Evolutionary conservation across 2,113 vertebrate genomes (phyloP).

Genomic region (Megatriorchis doriae): DNA sequence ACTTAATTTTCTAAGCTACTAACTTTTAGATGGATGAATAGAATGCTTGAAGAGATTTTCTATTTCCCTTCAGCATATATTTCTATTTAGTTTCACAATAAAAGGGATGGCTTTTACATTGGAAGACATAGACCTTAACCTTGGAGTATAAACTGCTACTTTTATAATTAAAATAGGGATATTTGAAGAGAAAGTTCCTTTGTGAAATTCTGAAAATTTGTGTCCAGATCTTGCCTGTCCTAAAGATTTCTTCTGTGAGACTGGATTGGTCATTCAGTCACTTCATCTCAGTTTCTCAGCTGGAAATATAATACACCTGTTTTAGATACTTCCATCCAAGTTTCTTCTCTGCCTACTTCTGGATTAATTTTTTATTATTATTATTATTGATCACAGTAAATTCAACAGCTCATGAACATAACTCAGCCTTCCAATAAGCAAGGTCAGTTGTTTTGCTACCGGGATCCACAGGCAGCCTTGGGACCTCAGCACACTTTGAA

Average conservation of each 20-base stretch:
- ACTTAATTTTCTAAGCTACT: not conserved
- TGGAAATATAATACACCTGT: not conserved
- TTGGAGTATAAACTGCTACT: not conserved
- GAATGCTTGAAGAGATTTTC: not conserved
- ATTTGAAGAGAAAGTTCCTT: not conserved
- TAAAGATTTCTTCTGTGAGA: not conserved
- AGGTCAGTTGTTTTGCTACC: not conserved
- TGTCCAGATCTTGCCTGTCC: not conserved
- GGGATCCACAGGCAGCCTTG: not conserved
- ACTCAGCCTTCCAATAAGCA: not conserved
- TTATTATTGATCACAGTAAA: not conserved
- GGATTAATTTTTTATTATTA: not conserved
- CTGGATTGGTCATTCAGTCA: not conserved
- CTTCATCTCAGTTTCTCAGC: not conserved
- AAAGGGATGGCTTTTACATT: not conserved
- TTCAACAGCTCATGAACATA: not conserved
- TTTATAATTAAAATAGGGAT: not conserved
- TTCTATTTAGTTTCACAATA: not conserved
- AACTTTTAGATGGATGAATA: not conserved
- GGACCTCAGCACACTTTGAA: not conserved
- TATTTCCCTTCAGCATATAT: not conserved
- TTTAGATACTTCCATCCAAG: not conserved
- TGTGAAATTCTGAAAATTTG: not conserved
- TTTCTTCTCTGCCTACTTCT: not conserved
- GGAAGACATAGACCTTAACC: not conserved